Conservation (phyloP, 37 sponge, comb jelly and placozoan genomes). For the Haliclona indistincta region DNA sequence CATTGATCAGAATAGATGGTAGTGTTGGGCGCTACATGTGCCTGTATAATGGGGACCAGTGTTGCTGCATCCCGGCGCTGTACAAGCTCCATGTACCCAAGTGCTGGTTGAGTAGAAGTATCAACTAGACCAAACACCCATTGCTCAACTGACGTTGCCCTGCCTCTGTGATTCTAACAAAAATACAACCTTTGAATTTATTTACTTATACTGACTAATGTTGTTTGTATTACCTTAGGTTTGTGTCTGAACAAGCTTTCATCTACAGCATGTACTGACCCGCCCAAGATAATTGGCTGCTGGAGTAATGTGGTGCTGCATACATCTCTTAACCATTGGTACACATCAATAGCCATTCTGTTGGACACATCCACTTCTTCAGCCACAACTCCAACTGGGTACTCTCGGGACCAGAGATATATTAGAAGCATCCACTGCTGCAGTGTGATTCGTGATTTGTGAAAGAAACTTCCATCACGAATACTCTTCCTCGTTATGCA, state of each 20-base stretch:
- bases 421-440: slow-evolving; percentile 60
- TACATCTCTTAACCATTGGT: slow-evolving; percentile 47
- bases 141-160: slow-evolving; percentile 26
- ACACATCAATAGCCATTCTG: no score
- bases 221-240: neutral
- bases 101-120: slow-evolving; percentile 24
- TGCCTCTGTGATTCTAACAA: slow-evolving; percentile 43
- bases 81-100: slow-evolving; percentile 66
- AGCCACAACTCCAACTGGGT: slow-evolving; percentile 27
- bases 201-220: no score
- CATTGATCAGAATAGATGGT: slow-evolving; percentile 57
- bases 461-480: slow-evolving; percentile 51
- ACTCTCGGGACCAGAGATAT: slow-evolving; percentile 46
- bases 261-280: no score
- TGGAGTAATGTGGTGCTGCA: neutral
- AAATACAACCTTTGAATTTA: no score
- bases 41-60: slow-evolving; percentile 56
- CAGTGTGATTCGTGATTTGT: slow-evolving; percentile 45
- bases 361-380: slow-evolving; percentile 50
- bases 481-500: slow-evolving; percentile 45
- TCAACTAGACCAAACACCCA: slow-evolving; percentile 81
- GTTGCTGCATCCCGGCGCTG: slow-evolving; percentile 48
- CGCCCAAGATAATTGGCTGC: neutral
- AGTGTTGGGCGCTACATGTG: slow-evolving; percentile 31
- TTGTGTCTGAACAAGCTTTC: neutral